Base-by-base conservation (phyloP, 2,888 invertebrate species). In the Ennomos erosarius region DNA sequence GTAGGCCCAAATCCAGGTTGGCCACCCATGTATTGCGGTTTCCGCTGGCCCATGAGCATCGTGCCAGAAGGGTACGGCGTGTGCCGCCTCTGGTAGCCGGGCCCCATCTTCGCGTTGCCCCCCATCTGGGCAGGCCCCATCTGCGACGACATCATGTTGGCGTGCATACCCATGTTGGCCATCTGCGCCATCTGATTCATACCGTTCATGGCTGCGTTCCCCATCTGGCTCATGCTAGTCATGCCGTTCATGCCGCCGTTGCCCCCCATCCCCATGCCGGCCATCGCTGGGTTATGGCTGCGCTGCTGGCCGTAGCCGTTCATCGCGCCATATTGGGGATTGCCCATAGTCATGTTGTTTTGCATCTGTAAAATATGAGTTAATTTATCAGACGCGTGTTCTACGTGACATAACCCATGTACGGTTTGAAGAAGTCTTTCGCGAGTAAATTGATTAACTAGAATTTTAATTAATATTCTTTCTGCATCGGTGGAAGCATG, bases 51-150 rank as follows among this genome's bases (percentile, higher is more conserved):
- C 95, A 97, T 96, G 82, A 97, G 96, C 95, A 97, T 96, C 59
- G 96, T 95, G 10, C 97, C 96, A 60, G 95, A 95, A 16, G 98
- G 97, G 85, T 98, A 98, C 1, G 98, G 98, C 48, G 96, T 94
- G 89, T 97, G 94, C 77, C 98, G 94, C 77, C 97, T 93, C 68
- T 96, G 96, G 75, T 96, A 96, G 36, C 94, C 94, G 9, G 93
- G 89, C 64, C 91, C 94, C 95, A 96, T 96, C 81, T 94, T 94
- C 51, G 93, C 94, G 79, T 94, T 94, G 69, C 93, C 94, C 68
- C 93, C 94, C 94, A 95, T 95, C 80, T 94, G 95, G 71, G 91
- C 94, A 77, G 95, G 93, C 59, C 94, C 94, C 94, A 95, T 95
- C 84, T 95, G 94, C 73, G 94, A 88, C 59, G 90, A 93, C 93